Evolutionary conservation across 2,113 vertebrate genomes (phyloP).

Genomic region (Pterophyllum scalare): DNA sequence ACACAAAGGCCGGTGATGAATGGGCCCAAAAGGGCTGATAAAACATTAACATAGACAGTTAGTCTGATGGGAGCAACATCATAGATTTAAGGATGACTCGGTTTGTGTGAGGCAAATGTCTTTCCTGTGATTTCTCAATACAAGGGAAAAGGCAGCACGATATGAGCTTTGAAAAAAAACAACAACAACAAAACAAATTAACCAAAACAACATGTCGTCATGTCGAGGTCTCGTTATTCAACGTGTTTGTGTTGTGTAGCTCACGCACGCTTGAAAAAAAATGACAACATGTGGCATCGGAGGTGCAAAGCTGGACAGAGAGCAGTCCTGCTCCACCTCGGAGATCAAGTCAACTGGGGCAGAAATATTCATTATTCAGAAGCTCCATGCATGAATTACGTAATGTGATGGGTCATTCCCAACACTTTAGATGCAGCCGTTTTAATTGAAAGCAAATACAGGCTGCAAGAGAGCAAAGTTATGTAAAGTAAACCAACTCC

Average conservation of each 20-base stretch:
- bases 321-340: constrained; percentile 49
- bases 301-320: constrained; percentile 19
- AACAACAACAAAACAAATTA: too few species aligned
- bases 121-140: constrained; percentile 16
- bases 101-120: constrained; percentile 32
- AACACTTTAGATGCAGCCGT: constrained; percentile 45
- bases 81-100: constrained; percentile 54
- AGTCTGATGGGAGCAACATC: constrained; percentile 48
- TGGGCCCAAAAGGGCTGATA: constrained; percentile 74
- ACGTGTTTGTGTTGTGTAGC: not conserved
- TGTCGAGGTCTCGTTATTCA: constrained; percentile 15
- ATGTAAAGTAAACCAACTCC: not conserved
- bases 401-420: constrained; percentile 60
- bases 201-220: constrained; percentile 19
- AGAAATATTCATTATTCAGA: constrained; percentile 74
- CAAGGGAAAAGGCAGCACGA: not conserved
- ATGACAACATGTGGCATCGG: constrained; percentile 32
- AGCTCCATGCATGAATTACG: constrained; percentile 66
- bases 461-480: constrained; percentile 5
- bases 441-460: constrained; percentile 56
- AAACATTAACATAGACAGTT: constrained; percentile 81
- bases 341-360: constrained; percentile 57
- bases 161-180: not conserved
- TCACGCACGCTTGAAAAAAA: not conserved
- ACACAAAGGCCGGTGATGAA: constrained; percentile 77